Evolutionary conservation across 2,113 vertebrate genomes (phyloP), one percentile per base, ranked within the genome.

Genomic region (Rhinichthys klamathensis): DNA sequence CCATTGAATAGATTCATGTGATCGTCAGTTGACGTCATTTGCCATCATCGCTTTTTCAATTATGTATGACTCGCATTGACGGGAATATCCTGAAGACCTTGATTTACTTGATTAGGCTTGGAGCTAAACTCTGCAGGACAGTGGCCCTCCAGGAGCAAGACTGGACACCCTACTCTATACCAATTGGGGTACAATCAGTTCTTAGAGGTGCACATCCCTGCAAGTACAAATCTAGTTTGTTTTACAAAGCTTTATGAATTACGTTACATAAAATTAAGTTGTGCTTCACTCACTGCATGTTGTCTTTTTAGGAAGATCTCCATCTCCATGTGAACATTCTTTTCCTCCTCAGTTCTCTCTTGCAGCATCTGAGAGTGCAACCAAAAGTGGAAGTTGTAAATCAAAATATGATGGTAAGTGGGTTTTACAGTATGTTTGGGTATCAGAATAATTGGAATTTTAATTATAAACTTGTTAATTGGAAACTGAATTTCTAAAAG

Each of bases 261-360:
- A 70, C 1, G 10, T 4, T 41, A 21, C 16, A 70, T 69, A 23
- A 70, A 23, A 41, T 23, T 41, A 70, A 72, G 21, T 41, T 60
- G 76, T 60, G 6, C 32, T 77, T 23, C 18, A 91, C 91, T 3
- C 60, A 96, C 96, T 89, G 90, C 87, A 30, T 94, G 93, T 4
- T 95, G 85, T n/a, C 90, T 90, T 25, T 61, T 94, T 56, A 97
- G 95, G 89, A 97, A 97, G 5, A 84, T 84, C 87, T 95, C 95
- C 10, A 90, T 94, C 83, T 95, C 93, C 0, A 0, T 6, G 30
- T 97, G 96, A 83, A 93, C 85, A 38, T 91, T 89, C 80, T 87
- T 90, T 92, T 97, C 96, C 51, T 95, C 92, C 1, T 96, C 94
- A 0, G 75, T 93, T 91, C 91, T 94, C 51, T 82, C 86, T 80